Conservation (phyloP, 2,113 vertebrate species). For the Cyprinodon brontotheroides region DNA sequence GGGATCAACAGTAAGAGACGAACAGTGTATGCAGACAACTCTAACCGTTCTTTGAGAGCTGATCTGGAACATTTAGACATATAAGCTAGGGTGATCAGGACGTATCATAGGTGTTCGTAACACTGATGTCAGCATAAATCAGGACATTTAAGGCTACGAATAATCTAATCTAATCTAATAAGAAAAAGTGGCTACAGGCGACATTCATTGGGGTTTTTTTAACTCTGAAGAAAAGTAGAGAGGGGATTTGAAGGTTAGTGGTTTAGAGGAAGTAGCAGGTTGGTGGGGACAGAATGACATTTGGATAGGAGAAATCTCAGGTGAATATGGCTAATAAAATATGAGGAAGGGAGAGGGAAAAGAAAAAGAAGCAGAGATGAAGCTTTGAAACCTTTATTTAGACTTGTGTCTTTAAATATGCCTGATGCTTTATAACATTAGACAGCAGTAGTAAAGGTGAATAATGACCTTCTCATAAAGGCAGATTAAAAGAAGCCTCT, state of each 20-base stretch:
- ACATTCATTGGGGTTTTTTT: slow-evolving; percentile 40
- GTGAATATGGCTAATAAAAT: neutral
- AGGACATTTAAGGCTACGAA: neutral
- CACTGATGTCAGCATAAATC: neutral
- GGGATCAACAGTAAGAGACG: too few species aligned
- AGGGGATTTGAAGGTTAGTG: slow-evolving; percentile 58
- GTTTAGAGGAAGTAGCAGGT: slow-evolving; percentile 47
- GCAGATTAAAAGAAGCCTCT: neutral
- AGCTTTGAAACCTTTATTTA: neutral
- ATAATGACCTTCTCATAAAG: neutral
- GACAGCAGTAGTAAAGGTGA: neutral
- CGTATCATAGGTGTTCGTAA: neutral
- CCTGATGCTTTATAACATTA: neutral
- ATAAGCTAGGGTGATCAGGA: neutral
- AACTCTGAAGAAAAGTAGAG: slow-evolving; percentile 26
- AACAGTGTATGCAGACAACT: too few species aligned
- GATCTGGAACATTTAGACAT: neutral
- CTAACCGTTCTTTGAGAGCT: too few species aligned
- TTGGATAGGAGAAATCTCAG: neutral
- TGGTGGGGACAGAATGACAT: slow-evolving; percentile 28
- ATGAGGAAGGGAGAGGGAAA: neutral
- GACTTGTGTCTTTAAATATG: neutral
- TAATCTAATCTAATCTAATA: neutral
- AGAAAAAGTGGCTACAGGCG: slow-evolving; percentile 5
- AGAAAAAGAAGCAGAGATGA: neutral